Evolutionary conservation across 2,888 invertebrate species (phyloP), one percentile per base, ranked within the genome.

Genomic region (Cosmorhoe ocellata): DNA sequence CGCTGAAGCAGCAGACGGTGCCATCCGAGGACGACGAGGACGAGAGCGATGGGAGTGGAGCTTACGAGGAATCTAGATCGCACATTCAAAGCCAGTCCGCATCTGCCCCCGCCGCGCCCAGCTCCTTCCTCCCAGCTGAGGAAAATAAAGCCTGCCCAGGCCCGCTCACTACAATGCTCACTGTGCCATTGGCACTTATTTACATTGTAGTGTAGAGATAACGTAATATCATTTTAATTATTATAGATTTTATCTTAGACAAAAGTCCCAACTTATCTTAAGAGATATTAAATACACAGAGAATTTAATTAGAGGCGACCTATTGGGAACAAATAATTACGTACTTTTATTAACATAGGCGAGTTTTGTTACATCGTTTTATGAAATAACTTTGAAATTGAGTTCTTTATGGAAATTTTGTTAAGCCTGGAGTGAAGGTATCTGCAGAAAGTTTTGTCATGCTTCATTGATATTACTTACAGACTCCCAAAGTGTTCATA

Each of bases 1-100:
- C 85, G 24, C 66, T 87, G 38, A 86, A 85, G 50, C 81, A 84
- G 41, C 81, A 81, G 10, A 83, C 85, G 0, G 77, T 73, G 10
- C 84, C 88, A 0, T 84, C 87, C 8, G 88, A 88, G 51, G 89
- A 89, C 52, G 87, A 89, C 27, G 89, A 89, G 58, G 89, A 88
- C 24, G 88, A 86, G 31, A 66, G 75, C 1, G 89, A 89, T 65
- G 89, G 89, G 1, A 87, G 87, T 38, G 89, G 89, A 0, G 51
- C 74, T 0, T 79, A 81, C 41, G 86, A 85, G 28, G 86, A 86
- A 28, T 53, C 72, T 1, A 73, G 76, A 38, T 52, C 71, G 3
- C 73, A 69, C 26, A 42, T 48, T 7, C 61, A 59, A 6, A 67
- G 70, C 45, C 72, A 74, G 26, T 76, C 82, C 2, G 80, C 77